Evolutionary conservation across 1,140 invertebrate species (phyloP).

Genomic region (Pentalonia nigronervosa): DNA sequence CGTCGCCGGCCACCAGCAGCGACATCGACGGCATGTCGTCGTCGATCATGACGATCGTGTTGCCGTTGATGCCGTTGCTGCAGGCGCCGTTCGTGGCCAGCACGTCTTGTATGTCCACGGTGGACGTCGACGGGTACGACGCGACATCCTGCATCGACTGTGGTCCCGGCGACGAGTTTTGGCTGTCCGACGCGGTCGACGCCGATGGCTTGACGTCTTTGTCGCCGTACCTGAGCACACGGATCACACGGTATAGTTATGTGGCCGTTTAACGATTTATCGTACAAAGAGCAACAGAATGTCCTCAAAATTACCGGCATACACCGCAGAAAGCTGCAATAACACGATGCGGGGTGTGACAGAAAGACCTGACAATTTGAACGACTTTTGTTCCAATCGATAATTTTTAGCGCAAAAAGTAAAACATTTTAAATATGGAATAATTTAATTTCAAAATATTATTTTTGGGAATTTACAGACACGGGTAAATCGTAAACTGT

Average conservation of each 20-base stretch:
- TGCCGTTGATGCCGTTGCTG: slow-evolving; percentile 53
- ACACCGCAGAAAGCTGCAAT: too few relatives aligned
- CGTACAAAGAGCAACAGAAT: not conserved
- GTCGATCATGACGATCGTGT: slow-evolving; percentile 45
- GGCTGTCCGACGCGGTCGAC: slow-evolving; percentile 69
- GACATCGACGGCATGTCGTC: slow-evolving; percentile 61
- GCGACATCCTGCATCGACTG: slow-evolving; percentile 59
- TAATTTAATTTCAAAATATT: too few relatives aligned
- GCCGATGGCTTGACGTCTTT: slow-evolving; percentile 41
- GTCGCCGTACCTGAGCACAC: slow-evolving; percentile 19
- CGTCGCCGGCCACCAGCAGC: slow-evolving; percentile 59
- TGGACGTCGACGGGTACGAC: slow-evolving; percentile 41
- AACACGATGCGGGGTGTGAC: too few relatives aligned
- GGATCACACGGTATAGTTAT: not conserved
- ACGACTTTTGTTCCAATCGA: too few relatives aligned
- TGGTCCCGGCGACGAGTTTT: slow-evolving; percentile 63
- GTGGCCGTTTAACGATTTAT: not conserved
- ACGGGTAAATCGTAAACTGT: too few relatives aligned
- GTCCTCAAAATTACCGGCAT: not conserved
- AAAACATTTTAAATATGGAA: too few relatives aligned
- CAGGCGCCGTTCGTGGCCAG: not conserved
- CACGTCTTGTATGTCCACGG: slow-evolving; percentile 51
- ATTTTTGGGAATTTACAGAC: too few relatives aligned
- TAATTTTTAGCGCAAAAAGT: too few relatives aligned
- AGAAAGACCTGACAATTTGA: too few relatives aligned